Conservation (phyloP, 1,140 invertebrate species). For the Drosophila baimaii region DNA sequence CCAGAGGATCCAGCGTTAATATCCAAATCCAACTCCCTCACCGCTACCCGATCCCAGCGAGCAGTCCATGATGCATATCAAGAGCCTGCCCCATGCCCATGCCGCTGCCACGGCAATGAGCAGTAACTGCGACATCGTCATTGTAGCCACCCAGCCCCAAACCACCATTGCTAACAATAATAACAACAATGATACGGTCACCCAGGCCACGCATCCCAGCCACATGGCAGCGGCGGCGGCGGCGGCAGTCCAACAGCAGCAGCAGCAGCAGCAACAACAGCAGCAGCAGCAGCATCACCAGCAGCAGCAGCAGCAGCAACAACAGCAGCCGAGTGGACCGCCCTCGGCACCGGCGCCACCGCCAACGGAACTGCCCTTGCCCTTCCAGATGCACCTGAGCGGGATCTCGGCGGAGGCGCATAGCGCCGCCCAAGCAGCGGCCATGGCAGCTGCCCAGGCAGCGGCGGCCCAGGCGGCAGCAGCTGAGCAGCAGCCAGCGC, state of each 20-base stretch:
- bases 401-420: conserved; percentile 76
- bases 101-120: conserved; percentile 79
- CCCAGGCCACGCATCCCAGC: conserved; percentile 66
- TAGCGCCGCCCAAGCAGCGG: conserved; percentile 78
- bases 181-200: conserved; percentile 78
- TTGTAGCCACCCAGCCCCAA: conserved; percentile 79
- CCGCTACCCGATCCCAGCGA: conserved; percentile 21
- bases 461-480: conserved; percentile 80
- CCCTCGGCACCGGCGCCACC: conserved; percentile 53
- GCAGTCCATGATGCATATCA: conserved; percentile 80
- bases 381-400: conserved; percentile 79
- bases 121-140: conserved; percentile 83
- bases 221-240: conserved; percentile 53
- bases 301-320: conserved; percentile 67
- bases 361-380: conserved; percentile 74
- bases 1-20: conserved; percentile 1
- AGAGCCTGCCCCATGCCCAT: conserved; percentile 82
- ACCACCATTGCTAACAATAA: conserved; percentile 75
- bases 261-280: conserved; percentile 64
- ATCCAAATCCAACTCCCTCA: conserved; percentile 3
- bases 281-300: conserved; percentile 69
- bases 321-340: conserved; percentile 63
- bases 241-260: conserved; percentile 49
- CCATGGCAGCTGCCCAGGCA: conserved; percentile 81
- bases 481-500: conserved; percentile 67